Evolutionary conservation across 1,140 invertebrate genomes (phyloP).

Genomic region (Drosophila subobscura): DNA sequence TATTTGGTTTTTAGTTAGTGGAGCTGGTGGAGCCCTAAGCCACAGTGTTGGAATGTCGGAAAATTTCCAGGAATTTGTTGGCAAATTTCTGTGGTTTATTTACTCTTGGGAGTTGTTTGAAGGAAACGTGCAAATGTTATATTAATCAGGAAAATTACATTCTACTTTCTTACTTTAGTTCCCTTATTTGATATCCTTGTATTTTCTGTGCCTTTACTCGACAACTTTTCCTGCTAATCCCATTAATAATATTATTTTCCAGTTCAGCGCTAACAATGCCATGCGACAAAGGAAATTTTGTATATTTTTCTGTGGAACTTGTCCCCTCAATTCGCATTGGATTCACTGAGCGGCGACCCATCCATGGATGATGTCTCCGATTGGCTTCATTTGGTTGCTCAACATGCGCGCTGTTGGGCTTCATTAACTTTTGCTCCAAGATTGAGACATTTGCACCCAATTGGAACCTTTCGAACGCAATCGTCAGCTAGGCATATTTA

Average conservation of each 20-base stretch:
- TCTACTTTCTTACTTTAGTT: not conserved
- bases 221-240: not conserved
- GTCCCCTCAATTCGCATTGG: slow-evolving; percentile 13
- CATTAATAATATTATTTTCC: slow-evolving; percentile 44
- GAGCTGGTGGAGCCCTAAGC: not conserved
- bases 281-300: slow-evolving; percentile 2
- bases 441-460: slow-evolving; percentile 47
- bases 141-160: not conserved
- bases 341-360: slow-evolving; percentile 13
- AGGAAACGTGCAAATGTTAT: not conserved
- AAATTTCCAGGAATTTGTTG: slow-evolving; percentile 2
- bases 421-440: slow-evolving; percentile 62
- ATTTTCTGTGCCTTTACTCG: not conserved
- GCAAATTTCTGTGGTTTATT: not conserved
- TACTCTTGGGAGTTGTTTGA: not conserved
- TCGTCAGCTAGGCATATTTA: slow-evolving; percentile 59
- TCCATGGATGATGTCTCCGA: slow-evolving; percentile 40
- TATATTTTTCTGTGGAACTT: slow-evolving; percentile 8
- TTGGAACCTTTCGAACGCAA: slow-evolving; percentile 27
- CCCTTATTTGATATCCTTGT: not conserved
- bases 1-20: not conserved
- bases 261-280: not conserved
- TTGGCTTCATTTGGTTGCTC: slow-evolving; percentile 69
- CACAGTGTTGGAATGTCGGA: not conserved
- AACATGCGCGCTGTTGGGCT: slow-evolving; percentile 66